Evolutionary conservation across 2,888 invertebrate genomes (phyloP).

Genomic region (Yponomeuta plumbellus): DNA sequence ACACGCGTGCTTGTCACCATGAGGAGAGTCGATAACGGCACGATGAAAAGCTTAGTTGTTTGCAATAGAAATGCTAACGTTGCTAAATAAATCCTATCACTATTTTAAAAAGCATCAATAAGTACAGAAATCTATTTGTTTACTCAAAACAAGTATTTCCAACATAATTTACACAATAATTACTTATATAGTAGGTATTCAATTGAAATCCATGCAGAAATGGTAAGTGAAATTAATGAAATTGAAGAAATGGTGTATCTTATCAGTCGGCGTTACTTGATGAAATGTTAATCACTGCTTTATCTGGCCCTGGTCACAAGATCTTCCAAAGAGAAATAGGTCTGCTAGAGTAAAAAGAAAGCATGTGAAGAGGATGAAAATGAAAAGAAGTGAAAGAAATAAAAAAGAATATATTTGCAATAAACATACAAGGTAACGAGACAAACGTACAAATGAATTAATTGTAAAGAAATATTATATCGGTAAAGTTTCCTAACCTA

Average conservation of each 20-base stretch:
- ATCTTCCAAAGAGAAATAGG: slow-evolving; percentile 51
- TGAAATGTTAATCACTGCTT: slow-evolving; percentile 51
- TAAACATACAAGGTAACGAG: slow-evolving; percentile 71
- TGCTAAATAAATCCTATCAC: slow-evolving; percentile 45
- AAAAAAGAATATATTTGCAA: slow-evolving; percentile 74
- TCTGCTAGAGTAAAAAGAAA: slow-evolving; percentile 67
- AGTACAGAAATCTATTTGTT: slow-evolving; percentile 13
- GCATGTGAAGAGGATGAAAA: slow-evolving; percentile 72
- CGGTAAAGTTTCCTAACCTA: slow-evolving; percentile 3
- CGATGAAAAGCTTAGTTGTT: slow-evolving; percentile 48
- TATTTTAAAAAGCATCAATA: slow-evolving; percentile 37
- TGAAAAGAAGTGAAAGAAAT: slow-evolving; percentile 73
- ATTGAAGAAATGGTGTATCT: slow-evolving; percentile 74
- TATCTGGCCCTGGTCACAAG: slow-evolving; percentile 27
- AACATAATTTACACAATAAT: slow-evolving; percentile 16
- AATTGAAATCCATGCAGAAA: slow-evolving; percentile 73
- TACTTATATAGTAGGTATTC: slow-evolving; percentile 48
- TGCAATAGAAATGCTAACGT: slow-evolving; percentile 13
- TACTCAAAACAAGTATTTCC: slow-evolving; percentile 12
- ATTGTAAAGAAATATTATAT: slow-evolving; percentile 27
- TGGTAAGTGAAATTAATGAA: slow-evolving; percentile 56
- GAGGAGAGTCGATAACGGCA: slow-evolving; percentile 33
- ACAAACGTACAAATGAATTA: slow-evolving; percentile 53
- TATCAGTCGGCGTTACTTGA: slow-evolving; percentile 53
- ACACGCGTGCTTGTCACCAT: not conserved